Evolutionary conservation across 92 coral and sea anemone genomes (phyloP), one percentile per base, ranked within the genome.

Genomic region (Porites lobata): DNA sequence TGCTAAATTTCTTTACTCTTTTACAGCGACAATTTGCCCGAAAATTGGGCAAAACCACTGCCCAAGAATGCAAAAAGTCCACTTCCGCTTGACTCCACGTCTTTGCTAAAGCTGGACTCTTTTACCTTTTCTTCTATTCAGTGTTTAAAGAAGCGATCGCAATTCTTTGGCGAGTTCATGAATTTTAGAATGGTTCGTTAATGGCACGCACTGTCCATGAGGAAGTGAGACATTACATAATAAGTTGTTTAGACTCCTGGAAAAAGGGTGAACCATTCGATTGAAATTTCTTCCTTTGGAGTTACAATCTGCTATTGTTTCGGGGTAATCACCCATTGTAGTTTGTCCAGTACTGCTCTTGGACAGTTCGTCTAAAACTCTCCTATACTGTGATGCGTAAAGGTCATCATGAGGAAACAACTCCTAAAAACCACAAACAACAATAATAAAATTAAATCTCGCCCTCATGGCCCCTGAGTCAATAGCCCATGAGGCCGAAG

Each of bases 381-480:
- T 66, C 14, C 81, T 81, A 6, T 73, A 17, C 10, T 67, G 59
- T 69, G 72, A 64, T 19, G 87, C 78, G 69, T 85, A 89, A 62
- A 89, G 65, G 51, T 92, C 93, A 32, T 92, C 95, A 20, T 83
- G 89, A 1, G 92, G 92, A 8, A 83, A n/a, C 4, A 91, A 17
- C 8, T 9, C 52, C 94, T 91, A 65, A 80, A 80, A 65, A 14
- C 6, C 3, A 21, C 0, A 4, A 50, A 51, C 9, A 32, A 19
- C 24, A 71, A 50, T 38, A 69, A 24, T 2, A 19, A 18, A 7
- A 38, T 26, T 13, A 29, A 29, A 29, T 29, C 32, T 29, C 32
- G 32, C 32, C 32, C 32, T 29, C 32, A 29, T 29, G 32, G 4
- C 32, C 32, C 0, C 32, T 29, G 32, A 29, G 32, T 29, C 32